Conservation (phyloP, 2,797 vertebrate genomes). For the Poecilia velifera region DNA sequence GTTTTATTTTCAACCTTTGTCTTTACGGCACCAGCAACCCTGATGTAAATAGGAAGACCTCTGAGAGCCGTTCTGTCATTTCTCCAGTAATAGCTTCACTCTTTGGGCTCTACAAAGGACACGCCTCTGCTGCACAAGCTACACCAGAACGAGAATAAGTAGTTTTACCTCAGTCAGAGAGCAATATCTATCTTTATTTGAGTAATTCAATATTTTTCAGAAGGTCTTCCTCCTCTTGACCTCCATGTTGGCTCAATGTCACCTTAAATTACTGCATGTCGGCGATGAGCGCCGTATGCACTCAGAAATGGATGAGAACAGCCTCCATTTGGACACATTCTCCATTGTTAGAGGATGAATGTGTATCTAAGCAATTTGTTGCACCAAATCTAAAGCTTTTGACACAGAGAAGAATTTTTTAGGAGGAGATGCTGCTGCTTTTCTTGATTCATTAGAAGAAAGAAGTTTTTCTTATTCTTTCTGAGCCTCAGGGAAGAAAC, state of each 20-base stretch:
- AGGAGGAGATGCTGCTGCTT: constrained; percentile 16
- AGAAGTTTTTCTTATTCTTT: constrained; percentile 57
- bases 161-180: neutral
- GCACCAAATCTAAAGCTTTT: neutral
- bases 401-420: constrained; percentile 1
- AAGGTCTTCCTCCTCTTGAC: neutral
- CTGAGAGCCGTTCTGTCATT: neutral
- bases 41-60: neutral
- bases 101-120: neutral
- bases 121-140: neutral
- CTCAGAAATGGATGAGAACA: neutral
- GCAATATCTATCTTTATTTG: neutral
- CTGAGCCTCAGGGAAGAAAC: constrained; percentile 60
- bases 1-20: neutral
- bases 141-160: neutral
- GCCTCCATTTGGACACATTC: neutral
- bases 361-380: neutral
- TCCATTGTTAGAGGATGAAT: neutral
- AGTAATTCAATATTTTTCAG: constrained; percentile 4
- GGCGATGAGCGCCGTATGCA: neutral
- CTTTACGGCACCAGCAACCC: neutral
- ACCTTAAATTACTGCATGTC: neutral
- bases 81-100: constrained; percentile 1
- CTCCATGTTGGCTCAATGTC: neutral
- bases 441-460: constrained; percentile 49